These are phyloP conservation scores for Herpetotheres cachinnans DNA, from an alignment of 2,113 vertebrate species.

Conservation along the genomic window DNA sequence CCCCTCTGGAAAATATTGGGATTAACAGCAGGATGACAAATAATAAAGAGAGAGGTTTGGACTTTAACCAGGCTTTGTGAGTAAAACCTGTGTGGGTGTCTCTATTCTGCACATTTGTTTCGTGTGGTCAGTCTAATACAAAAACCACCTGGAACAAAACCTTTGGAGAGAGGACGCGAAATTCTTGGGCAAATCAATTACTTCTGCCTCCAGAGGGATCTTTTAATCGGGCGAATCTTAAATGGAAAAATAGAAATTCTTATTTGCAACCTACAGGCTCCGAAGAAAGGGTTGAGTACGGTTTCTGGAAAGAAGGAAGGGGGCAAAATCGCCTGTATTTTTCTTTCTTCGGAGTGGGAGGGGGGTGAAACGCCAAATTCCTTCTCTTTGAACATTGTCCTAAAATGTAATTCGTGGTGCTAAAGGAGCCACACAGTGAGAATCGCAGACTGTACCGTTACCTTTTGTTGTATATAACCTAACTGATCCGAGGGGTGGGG, in stretches of 20 bases:
- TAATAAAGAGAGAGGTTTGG: conserved; percentile 44
- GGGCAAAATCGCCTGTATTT: background rate
- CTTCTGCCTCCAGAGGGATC: conserved; percentile 29
- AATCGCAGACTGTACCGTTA: background rate
- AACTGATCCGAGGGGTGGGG: background rate
- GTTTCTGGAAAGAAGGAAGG: background rate
- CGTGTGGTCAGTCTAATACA: conserved; percentile 68
- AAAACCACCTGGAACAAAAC: conserved; percentile 79
- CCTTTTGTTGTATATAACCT: conserved; percentile 47
- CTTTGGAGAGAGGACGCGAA: conserved; percentile 45
- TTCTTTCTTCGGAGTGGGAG: background rate
- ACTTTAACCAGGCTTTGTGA: conserved; percentile 80
- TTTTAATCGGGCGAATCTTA: conserved; percentile 6
- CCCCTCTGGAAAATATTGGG: conserved; percentile 54
- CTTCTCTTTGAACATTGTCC: background rate
- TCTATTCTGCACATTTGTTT: conserved; percentile 77
- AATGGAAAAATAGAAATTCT: conserved; percentile 17
- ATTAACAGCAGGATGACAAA: conserved; percentile 51
- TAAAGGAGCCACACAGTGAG: background rate
- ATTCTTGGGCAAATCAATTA: conserved; percentile 63
- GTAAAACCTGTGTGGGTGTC: conserved; percentile 90
- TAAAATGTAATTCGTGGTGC: background rate
- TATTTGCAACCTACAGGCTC: background rate
- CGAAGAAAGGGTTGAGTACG: background rate
- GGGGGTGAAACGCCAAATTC: background rate